Conservation (phyloP, 2,888 invertebrate genomes). For the Phengaris alcon region DNA sequence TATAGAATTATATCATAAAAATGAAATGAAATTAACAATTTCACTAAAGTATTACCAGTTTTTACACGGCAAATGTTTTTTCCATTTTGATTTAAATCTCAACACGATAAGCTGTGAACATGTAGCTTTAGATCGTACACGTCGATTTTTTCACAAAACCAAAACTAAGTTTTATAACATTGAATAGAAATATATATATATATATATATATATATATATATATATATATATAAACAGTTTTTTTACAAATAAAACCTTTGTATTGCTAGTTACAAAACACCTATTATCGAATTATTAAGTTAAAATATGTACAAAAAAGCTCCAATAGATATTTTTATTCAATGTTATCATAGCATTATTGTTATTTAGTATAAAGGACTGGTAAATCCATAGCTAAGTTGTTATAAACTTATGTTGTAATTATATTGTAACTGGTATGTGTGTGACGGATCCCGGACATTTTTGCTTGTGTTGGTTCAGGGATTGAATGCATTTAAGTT, state of each 20-base stretch:
- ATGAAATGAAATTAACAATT: neutral
- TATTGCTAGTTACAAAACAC: neutral
- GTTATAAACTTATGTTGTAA: conserved; percentile 35
- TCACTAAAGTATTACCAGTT: conserved; percentile 2
- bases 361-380: conserved; percentile 39
- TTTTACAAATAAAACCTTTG: neutral
- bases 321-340: conserved; percentile 21
- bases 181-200: conserved; percentile 24
- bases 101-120: conserved; percentile 16
- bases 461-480: conserved; percentile 10
- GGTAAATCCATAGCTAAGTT: conserved; percentile 39
- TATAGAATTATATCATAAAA: neutral
- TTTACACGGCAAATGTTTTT: conserved; percentile 5
- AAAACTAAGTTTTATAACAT: conserved; percentile 9
- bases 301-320: neutral
- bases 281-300: neutral
- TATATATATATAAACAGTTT: neutral
- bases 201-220: conserved; percentile 28
- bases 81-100: conserved; percentile 16
- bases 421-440: conserved; percentile 33
- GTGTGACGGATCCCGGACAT: conserved; percentile 27
- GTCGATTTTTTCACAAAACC: conserved; percentile 15
- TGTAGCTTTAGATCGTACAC: neutral
- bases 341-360: conserved; percentile 17
- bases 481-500: conserved; percentile 28